Conservation (phyloP, 2,113 vertebrate genomes). For the Anarhynchus alexandrinus region DNA sequence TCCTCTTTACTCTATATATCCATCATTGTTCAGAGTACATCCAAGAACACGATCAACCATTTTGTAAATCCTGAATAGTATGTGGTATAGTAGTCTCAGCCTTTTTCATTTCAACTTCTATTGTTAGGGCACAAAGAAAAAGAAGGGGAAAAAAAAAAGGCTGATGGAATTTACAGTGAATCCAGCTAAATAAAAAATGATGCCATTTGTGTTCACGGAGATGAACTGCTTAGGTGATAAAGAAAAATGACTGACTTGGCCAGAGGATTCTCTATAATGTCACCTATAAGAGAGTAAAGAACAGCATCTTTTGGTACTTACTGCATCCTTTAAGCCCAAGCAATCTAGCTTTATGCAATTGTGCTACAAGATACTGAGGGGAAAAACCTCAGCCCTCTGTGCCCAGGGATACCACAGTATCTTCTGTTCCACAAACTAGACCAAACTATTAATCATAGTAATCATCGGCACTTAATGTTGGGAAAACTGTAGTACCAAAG, state of each 20-base stretch:
- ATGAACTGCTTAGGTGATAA: conserved; percentile 39
- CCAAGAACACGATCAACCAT: background rate
- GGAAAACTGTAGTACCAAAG: background rate
- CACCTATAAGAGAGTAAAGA: background rate
- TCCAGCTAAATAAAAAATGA: background rate
- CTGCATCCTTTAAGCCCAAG: background rate
- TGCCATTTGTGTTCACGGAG: conserved; percentile 75
- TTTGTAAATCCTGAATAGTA: background rate
- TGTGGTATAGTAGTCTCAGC: background rate
- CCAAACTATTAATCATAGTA: background rate
- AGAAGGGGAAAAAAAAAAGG: background rate
- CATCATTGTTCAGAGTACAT: background rate
- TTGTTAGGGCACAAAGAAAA: background rate
- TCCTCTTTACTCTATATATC: background rate
- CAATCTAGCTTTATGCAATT: background rate
- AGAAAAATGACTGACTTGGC: background rate
- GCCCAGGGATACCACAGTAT: background rate
- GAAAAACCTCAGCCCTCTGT: conserved; percentile 35
- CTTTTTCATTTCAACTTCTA: background rate
- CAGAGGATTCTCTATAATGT: background rate
- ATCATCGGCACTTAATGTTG: background rate
- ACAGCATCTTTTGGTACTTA: background rate
- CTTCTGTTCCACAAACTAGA: background rate
- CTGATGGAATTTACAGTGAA: background rate
- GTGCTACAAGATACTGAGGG: conserved; percentile 14